phyloP scores from a whole-genome alignment of 2,113 vertebrate genomes.

The Indri indri region DNA sequence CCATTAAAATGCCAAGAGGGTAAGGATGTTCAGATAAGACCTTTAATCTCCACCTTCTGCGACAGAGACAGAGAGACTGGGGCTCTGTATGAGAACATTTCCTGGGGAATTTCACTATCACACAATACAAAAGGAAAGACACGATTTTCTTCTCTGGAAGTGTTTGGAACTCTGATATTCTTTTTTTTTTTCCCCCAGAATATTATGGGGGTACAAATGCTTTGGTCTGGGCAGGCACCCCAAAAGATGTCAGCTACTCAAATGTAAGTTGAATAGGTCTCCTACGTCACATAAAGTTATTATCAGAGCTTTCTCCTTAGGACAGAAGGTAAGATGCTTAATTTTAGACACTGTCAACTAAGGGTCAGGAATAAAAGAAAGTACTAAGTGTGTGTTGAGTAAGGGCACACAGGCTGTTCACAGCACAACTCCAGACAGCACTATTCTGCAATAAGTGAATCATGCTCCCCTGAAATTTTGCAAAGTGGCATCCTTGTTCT shows the following conservation, averaged over 20 bases:
- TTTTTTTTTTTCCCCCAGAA: background rate
- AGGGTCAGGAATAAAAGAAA: background rate
- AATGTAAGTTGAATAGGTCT: background rate
- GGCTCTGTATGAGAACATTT: conserved; percentile 62
- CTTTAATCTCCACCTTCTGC: conserved; percentile 64
- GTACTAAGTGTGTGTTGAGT: background rate
- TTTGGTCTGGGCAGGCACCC: background rate
- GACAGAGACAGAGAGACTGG: conserved; percentile 51
- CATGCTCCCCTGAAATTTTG: background rate
- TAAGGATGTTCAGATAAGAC: conserved; percentile 52
- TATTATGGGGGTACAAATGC: no score
- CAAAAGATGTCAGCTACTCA: background rate
- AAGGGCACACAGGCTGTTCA: background rate
- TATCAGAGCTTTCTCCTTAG: background rate
- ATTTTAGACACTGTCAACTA: background rate
- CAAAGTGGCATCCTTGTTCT: background rate
- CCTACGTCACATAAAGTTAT: background rate
- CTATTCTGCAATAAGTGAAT: no score
- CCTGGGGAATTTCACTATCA: conserved; percentile 66
- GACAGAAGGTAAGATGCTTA: background rate
- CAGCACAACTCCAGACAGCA: background rate
- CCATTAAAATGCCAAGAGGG: conserved; percentile 55
- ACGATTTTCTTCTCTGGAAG: conserved; percentile 17
- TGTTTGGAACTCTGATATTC: conserved; percentile 41
- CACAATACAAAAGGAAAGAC: conserved; percentile 55